Evolutionary conservation across 2,888 invertebrate genomes (phyloP).

Genomic region (Brachyopa scutellaris): DNA sequence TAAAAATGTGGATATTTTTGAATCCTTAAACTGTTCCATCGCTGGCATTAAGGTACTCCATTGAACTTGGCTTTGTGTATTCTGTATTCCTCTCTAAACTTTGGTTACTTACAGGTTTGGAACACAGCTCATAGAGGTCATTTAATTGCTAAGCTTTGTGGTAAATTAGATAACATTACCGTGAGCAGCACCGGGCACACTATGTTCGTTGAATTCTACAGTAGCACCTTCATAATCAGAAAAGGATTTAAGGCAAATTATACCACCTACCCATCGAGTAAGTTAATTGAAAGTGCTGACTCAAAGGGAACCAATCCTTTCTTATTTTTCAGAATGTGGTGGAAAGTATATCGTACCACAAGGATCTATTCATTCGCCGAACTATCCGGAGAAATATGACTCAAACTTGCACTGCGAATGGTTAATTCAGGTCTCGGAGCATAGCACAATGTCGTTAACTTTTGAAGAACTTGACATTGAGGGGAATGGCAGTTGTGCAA

Average conservation of each 20-base stretch:
- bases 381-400: slow-evolving; percentile 92
- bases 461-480: slow-evolving; percentile 87
- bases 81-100: background rate
- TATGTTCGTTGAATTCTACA: slow-evolving; percentile 87
- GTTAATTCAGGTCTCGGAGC: slow-evolving; percentile 86
- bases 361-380: slow-evolving; percentile 89
- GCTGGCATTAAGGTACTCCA: slow-evolving; percentile 85
- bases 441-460: slow-evolving; percentile 87
- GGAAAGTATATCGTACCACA: slow-evolving; percentile 85
- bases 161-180: slow-evolving; percentile 67
- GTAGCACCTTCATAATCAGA: slow-evolving; percentile 84
- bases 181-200: slow-evolving; percentile 83
- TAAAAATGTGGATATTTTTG: slow-evolving; percentile 85
- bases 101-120: slow-evolving; percentile 74
- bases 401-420: slow-evolving; percentile 89
- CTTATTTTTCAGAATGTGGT: slow-evolving; percentile 87
- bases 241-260: slow-evolving; percentile 87
- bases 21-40: slow-evolving; percentile 85
- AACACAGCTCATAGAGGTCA: slow-evolving; percentile 65
- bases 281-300: slow-evolving; percentile 74
- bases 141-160: slow-evolving; percentile 76
- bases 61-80: background rate
- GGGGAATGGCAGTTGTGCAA: slow-evolving; percentile 73
- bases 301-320: no score
- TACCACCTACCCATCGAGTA: slow-evolving; percentile 83